A percentile compares a stretch with the other conserved stretches of the same genome.
These are phyloP conservation scores for Peromyscus californicus DNA, from an alignment of 2,113 vertebrate genomes.

Conservation along the genomic window DNA sequence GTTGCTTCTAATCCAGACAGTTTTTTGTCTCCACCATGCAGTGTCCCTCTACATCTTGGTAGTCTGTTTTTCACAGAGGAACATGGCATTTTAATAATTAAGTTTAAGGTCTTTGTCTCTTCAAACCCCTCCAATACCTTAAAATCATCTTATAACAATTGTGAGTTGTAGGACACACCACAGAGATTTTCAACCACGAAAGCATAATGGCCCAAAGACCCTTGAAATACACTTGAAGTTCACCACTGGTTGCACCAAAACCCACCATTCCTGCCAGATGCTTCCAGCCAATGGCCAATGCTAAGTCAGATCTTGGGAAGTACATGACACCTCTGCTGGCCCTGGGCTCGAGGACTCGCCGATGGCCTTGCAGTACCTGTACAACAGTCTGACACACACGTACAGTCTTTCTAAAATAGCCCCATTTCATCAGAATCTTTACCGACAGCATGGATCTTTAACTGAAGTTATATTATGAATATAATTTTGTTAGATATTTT, in stretches of 20 bases:
- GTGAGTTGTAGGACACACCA: too few species aligned
- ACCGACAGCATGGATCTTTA: not conserved
- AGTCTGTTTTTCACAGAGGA: not conserved
- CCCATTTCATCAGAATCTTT: not conserved
- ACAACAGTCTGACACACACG: too few species aligned
- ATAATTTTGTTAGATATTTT: not conserved
- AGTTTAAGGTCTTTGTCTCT: not conserved
- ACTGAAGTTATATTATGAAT: not conserved
- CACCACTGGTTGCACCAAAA: not conserved
- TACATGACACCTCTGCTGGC: not conserved
- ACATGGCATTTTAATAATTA: not conserved
- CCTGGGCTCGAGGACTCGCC: not conserved
- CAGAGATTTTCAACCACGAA: not conserved
- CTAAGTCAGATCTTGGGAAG: not conserved
- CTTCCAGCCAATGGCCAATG: not conserved
- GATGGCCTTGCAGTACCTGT: not conserved
- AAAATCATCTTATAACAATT: not conserved
- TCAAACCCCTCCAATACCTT: not conserved
- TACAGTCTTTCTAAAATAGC: not conserved
- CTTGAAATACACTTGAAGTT: not conserved
- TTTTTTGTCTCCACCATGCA: not conserved
- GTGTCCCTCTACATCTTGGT: not conserved
- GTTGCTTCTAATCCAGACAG: not conserved
- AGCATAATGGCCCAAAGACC: not conserved
- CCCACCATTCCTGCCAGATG: not conserved